Evolutionary conservation across 2,888 invertebrate genomes (phyloP).

Genomic region (Orthonevra nobilis): DNA sequence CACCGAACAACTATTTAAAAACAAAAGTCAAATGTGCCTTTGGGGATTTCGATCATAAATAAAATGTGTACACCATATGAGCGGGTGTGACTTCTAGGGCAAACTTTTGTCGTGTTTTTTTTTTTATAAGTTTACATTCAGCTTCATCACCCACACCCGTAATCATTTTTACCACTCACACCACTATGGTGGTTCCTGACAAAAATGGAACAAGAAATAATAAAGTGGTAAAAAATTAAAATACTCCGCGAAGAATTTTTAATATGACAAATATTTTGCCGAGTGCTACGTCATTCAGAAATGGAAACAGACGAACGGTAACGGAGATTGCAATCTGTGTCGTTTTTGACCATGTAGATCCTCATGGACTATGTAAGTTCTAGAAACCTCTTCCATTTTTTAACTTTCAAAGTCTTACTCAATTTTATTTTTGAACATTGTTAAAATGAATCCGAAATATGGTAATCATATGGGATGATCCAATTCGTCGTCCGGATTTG

Average conservation of each 20-base stretch:
- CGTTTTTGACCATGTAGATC: too few relatives aligned
- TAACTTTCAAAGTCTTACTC: too few relatives aligned
- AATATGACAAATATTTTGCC: too few relatives aligned
- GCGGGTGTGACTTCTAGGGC: constrained; percentile 4
- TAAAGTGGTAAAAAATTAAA: not conserved
- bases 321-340: too few relatives aligned
- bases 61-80: constrained; percentile 17
- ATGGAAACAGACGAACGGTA: too few relatives aligned
- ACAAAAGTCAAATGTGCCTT: constrained; percentile 55
- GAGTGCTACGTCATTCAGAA: too few relatives aligned
- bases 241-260: constrained; percentile 37
- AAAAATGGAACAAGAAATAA: constrained; percentile 5
- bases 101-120: constrained; percentile 22
- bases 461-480: too few relatives aligned
- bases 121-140: not conserved
- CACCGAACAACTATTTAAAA: constrained; percentile 45
- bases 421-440: too few relatives aligned
- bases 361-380: too few relatives aligned
- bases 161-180: not conserved
- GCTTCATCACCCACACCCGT: constrained; percentile 26
- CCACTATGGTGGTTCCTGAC: constrained; percentile 10
- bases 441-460: too few relatives aligned
- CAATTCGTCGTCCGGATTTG: too few relatives aligned
- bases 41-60: constrained; percentile 58
- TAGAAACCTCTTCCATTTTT: too few relatives aligned